Conservation (phyloP, 1,140 invertebrate genomes). For the Akabosia matsudoensis region DNA sequence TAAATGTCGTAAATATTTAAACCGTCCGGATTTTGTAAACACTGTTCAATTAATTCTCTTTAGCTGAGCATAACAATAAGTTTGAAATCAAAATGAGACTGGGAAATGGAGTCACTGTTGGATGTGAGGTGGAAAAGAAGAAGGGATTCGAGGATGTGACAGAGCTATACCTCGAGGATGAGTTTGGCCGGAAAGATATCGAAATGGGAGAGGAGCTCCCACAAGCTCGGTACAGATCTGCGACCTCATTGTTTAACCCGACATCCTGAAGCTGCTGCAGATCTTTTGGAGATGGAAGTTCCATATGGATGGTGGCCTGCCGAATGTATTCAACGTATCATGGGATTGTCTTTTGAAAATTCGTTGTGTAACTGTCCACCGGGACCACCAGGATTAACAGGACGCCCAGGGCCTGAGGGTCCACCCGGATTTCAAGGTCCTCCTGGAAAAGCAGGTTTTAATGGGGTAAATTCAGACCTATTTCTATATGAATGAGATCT, state of each 20-base stretch:
- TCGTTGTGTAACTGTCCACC: slow-evolving; percentile 1
- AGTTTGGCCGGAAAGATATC: slow-evolving; percentile 9
- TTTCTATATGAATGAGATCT: slow-evolving; percentile 3
- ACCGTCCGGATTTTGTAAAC: not conserved
- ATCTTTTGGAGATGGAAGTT: slow-evolving; percentile 18
- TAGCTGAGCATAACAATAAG: not conserved
- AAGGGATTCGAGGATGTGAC: not conserved
- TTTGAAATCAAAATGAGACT: not conserved
- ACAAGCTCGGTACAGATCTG: not conserved
- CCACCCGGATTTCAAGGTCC: not conserved
- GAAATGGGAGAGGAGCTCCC: not conserved
- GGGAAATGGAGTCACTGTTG: slow-evolving; percentile 12
- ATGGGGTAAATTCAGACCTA: not conserved
- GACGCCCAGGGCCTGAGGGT: not conserved
- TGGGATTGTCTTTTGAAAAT: not conserved
- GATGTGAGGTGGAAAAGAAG: slow-evolving; percentile 6
- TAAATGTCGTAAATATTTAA: not conserved
- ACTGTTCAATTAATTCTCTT: not conserved
- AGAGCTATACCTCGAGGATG: slow-evolving; percentile 23
- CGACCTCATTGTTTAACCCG: not conserved
- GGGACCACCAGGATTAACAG: not conserved
- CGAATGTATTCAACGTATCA: slow-evolving; percentile 11
- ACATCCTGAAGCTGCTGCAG: not conserved
- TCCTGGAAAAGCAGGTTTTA: not conserved
- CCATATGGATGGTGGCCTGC: slow-evolving; percentile 26